Evolutionary conservation across 2,797 vertebrate species (phyloP).

Genomic region (Buceros bicornis): DNA sequence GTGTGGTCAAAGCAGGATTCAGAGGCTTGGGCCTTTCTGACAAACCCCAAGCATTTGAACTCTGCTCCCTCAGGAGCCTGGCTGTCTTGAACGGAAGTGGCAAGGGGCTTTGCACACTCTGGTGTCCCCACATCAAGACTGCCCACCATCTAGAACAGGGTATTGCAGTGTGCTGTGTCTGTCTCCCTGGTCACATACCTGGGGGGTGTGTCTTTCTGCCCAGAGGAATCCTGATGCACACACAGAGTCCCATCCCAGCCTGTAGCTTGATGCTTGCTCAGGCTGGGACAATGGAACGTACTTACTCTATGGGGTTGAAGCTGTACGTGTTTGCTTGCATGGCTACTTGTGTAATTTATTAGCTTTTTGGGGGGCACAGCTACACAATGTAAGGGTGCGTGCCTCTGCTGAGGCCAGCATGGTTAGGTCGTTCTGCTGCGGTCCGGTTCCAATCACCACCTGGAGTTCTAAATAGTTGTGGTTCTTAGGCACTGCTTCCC

Average conservation of each 20-base stretch:
- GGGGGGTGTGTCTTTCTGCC: background rate
- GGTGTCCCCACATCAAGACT: background rate
- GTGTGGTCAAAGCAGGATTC: fast-evolving
- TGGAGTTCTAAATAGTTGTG: background rate
- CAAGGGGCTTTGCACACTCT: background rate
- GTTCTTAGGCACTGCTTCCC: background rate
- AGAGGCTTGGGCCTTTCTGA: background rate
- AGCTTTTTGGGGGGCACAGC: background rate
- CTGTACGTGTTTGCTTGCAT: background rate
- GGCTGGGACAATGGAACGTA: background rate
- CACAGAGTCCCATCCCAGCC: background rate
- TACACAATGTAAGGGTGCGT: background rate
- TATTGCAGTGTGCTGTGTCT: background rate
- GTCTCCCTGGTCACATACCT: background rate
- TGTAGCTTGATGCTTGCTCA: background rate
- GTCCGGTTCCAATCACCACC: background rate
- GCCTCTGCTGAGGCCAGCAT: background rate
- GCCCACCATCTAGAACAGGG: background rate
- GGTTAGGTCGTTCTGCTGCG: background rate
- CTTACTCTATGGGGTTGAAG: background rate
- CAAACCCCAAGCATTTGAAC: background rate
- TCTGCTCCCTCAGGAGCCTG: background rate
- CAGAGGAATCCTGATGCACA: background rate
- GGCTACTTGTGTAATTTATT: background rate
- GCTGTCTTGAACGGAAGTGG: background rate